phyloP scores from a whole-genome alignment of 2,113 vertebrate genomes.

The Clarias magur region DNA sequence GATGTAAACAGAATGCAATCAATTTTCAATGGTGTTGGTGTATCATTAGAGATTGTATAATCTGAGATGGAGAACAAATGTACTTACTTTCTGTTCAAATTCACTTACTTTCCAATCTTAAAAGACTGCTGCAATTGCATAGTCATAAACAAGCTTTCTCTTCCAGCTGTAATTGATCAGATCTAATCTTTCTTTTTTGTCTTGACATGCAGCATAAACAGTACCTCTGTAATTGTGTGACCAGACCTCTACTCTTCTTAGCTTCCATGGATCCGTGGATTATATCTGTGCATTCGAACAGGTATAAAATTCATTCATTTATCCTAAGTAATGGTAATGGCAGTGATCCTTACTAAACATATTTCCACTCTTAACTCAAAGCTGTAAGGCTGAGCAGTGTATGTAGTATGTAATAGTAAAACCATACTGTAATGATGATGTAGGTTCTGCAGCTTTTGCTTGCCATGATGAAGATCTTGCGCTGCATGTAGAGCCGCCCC shows the following conservation, averaged over 20 bases:
- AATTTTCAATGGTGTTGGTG: not conserved
- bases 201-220: not conserved
- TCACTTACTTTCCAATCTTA: not conserved
- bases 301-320: not conserved
- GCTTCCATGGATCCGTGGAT: too few species aligned
- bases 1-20: not conserved
- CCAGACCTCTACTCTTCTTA: not conserved
- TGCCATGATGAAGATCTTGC: constrained; percentile 51
- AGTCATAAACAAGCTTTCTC: not conserved
- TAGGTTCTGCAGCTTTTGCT: constrained; percentile 44
- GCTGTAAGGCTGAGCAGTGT: not conserved
- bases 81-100: not conserved
- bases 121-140: not conserved
- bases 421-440: constrained; percentile 58
- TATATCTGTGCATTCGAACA: not conserved
- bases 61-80: not conserved
- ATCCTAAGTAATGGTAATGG: not conserved
- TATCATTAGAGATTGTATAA: not conserved
- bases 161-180: not conserved
- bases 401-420: constrained; percentile 27
- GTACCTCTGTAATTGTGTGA: not conserved
- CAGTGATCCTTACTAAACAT: not conserved
- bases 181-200: not conserved
- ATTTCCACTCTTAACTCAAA: constrained; percentile 56
- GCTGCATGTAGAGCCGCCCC: constrained; percentile 31